These are phyloP conservation scores for Falcaria lacertinaria DNA, from an alignment of 2,888 invertebrate species.

Conservation along the genomic window DNA sequence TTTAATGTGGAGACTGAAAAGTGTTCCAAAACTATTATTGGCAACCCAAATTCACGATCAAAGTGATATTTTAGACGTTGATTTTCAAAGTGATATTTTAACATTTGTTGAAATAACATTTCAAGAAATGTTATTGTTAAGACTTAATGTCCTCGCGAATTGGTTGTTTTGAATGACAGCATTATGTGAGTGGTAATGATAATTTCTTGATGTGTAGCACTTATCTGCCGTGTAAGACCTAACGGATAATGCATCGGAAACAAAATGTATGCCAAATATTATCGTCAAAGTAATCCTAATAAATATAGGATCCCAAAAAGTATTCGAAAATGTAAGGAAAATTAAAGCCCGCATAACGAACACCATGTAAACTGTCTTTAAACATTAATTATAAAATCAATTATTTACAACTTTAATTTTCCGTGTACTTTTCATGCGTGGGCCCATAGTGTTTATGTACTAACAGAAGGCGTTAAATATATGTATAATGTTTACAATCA, in stretches of 20 bases:
- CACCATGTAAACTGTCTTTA: background rate
- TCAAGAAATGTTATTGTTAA: slow-evolving; percentile 27
- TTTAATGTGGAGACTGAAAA: slow-evolving; percentile 40
- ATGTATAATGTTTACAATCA: no score
- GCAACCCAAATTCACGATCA: slow-evolving; percentile 37
- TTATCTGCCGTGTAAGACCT: no score
- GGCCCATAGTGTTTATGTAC: slow-evolving; percentile 28
- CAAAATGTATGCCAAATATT: background rate
- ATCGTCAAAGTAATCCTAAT: background rate
- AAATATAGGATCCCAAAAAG: background rate
- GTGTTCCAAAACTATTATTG: slow-evolving; percentile 45
- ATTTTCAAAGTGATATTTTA: slow-evolving; percentile 38
- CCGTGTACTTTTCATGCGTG: slow-evolving; percentile 21
- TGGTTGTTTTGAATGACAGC: slow-evolving; percentile 7
- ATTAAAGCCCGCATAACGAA: background rate
- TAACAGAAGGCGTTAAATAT: slow-evolving; percentile 8
- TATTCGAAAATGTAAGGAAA: background rate
- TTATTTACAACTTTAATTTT: background rate
- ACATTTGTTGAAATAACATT: no score
- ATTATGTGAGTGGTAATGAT: no score
- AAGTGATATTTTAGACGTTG: slow-evolving; percentile 27
- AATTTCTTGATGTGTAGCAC: no score
- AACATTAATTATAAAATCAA: background rate
- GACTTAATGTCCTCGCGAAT: slow-evolving; percentile 45
- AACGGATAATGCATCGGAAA: background rate